These are phyloP conservation scores for Muscicapa adusta DNA, from an alignment of 2,113 vertebrate species.

Conservation along the genomic window DNA sequence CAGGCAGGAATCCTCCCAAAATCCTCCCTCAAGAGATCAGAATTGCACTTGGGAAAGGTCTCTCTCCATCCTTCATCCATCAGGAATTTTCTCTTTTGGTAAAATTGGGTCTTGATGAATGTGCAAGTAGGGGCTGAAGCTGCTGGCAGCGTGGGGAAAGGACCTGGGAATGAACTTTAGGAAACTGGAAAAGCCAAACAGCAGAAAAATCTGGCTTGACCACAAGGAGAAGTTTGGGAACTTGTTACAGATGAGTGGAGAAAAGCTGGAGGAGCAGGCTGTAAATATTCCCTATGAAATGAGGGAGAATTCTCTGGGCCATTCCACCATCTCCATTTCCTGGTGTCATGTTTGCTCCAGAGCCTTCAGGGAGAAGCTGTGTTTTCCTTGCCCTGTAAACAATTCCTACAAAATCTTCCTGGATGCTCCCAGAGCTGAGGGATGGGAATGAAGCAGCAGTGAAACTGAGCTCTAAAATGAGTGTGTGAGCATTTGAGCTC, in stretches of 20 bases:
- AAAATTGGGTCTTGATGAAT: no score
- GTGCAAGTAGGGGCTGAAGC: neutral
- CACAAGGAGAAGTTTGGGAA: neutral
- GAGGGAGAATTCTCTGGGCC: rapidly evolving
- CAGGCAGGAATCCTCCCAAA: neutral
- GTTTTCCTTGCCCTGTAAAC: neutral
- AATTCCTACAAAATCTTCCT: neutral
- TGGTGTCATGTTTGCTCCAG: rapidly evolving
- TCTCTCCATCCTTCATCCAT: neutral
- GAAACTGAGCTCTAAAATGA: neutral
- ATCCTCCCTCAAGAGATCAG: neutral
- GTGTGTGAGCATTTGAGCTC: neutral
- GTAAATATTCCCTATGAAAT: neutral
- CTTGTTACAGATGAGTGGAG: neutral
- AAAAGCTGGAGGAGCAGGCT: neutral
- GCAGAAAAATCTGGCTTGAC: neutral
- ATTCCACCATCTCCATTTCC: neutral
- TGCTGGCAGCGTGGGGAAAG: neutral
- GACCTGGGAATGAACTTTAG: neutral
- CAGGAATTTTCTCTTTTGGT: neutral
- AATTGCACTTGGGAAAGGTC: neutral
- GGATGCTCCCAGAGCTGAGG: neutral
- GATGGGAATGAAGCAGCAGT: neutral
- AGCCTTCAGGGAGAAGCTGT: neutral
- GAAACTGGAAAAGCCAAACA: neutral